Conservation (phyloP, 2,888 invertebrate genomes). For the Philhelius pedissequus region DNA sequence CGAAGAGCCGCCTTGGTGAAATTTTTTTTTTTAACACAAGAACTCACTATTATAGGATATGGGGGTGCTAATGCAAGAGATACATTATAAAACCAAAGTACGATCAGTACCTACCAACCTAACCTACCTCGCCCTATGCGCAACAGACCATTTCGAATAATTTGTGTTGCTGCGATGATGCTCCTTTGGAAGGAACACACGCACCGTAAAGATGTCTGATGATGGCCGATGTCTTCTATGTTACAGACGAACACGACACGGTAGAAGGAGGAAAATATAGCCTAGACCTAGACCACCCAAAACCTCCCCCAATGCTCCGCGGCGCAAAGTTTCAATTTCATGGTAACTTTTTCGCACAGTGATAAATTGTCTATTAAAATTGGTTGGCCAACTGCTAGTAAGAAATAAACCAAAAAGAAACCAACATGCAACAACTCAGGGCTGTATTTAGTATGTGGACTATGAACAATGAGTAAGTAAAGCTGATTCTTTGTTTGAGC, state of each 20-base stretch:
- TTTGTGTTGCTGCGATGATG: slow-evolving; percentile 20
- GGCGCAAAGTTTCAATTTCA: slow-evolving; percentile 61
- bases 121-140: slow-evolving; percentile 23
- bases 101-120: background rate
- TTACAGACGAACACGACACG: background rate
- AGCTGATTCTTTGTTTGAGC: no score
- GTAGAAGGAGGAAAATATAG: slow-evolving; percentile 42
- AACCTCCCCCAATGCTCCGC: slow-evolving; percentile 52
- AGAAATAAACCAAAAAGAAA: slow-evolving; percentile 2
- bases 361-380: slow-evolving; percentile 67
- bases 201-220: slow-evolving; percentile 43
- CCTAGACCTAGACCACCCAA: slow-evolving; percentile 53
- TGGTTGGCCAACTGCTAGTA: slow-evolving; percentile 39
- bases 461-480: no score
- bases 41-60: slow-evolving; percentile 47
- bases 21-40: slow-evolving; percentile 27
- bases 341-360: slow-evolving; percentile 56
- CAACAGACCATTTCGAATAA: slow-evolving; percentile 34
- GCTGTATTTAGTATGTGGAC: background rate
- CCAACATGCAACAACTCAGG: background rate
- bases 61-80: slow-evolving; percentile 62
- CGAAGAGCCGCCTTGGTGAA: slow-evolving; percentile 51
- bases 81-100: slow-evolving; percentile 20
- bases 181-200: slow-evolving; percentile 44
- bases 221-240: slow-evolving; percentile 1